Base-by-base conservation (phyloP, 2,113 vertebrate species). In the Naja naja region DNA sequence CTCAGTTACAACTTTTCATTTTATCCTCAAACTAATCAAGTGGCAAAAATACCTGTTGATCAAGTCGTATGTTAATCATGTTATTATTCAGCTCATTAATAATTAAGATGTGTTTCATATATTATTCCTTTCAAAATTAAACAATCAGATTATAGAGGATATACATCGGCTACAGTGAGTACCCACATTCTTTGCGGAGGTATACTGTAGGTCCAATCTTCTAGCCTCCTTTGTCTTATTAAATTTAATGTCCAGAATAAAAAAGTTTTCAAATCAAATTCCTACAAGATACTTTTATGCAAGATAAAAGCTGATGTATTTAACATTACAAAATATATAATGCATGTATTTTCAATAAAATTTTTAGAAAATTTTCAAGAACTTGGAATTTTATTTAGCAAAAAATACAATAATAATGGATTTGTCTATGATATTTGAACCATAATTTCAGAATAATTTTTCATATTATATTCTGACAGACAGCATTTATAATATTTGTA, bases 301-400 rank as follows among this genome's bases (percentile, higher is more conserved):
- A 95, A 92, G 90, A 95, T 69, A 94, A 96, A 97, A 96, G 96
- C 96, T 85, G 95, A 90, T 97, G 94, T 96, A 97, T 96, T 96
- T 96, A 97, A 95, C 92, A 96, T 93, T 95, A 92, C 54, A 90
- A 94, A 94, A 93, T 88, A 91, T 96, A 94, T 94, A 96, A 96
- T 95, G 95, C 88, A 89, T 94, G 95, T 96, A 94, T 96, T 95
- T 97, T 94, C 94, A 91, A 94, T 94, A 95, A 93, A 92, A 92
- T 90, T 95, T 95, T 96, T 95, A 95, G 93, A 96, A 95, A 90
- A 94, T 95, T 96, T 96, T 96, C 87, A 95, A 94, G 97, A 96
- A 96, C 94, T 94, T 96, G 93, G 92, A 88, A 95, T 96, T 95
- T 92, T 88, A 95, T 92, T 94, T 96, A 95, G 92, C 94, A 95